Evolutionary conservation across 2,888 invertebrate species (phyloP).

Genomic region (Sarcophaga carnaria): DNA sequence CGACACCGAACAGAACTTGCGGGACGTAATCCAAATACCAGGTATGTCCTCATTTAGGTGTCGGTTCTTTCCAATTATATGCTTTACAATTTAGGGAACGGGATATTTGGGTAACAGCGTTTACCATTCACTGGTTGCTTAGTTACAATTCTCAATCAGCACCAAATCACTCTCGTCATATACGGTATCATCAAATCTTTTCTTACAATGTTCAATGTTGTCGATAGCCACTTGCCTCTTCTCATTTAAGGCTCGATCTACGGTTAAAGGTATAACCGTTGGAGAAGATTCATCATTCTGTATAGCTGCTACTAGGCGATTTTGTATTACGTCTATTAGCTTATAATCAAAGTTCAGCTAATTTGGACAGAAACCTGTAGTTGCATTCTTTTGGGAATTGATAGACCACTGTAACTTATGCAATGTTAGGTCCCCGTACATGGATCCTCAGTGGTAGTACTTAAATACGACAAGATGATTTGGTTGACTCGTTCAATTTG

Average conservation of each 20-base stretch:
- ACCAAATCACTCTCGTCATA: constrained; percentile 51
- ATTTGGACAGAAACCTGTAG: constrained; percentile 36
- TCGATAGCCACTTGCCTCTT: constrained; percentile 13
- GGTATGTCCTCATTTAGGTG: constrained; percentile 65
- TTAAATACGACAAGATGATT: constrained; percentile 36
- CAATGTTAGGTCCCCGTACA: not conserved
- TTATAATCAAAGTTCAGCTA: constrained; percentile 51
- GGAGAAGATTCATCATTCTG: constrained; percentile 15
- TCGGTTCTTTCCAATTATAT: constrained; percentile 60
- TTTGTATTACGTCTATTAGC: constrained; percentile 40
- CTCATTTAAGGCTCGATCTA: not conserved
- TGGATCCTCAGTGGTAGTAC: constrained; percentile 9
- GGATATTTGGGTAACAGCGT: constrained; percentile 55
- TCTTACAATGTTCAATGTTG: constrained; percentile 21
- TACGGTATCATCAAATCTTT: too few species aligned
- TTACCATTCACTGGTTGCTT: constrained; percentile 63
- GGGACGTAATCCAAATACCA: constrained; percentile 45
- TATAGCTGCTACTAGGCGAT: constrained; percentile 45
- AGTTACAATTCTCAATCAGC: constrained; percentile 53
- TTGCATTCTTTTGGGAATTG: constrained; percentile 43
- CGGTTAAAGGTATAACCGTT: constrained; percentile 1
- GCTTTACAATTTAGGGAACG: constrained; percentile 2
- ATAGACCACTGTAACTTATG: constrained; percentile 25
- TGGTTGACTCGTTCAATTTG: constrained; percentile 52
- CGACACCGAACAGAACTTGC: constrained; percentile 51